Base-by-base conservation (phyloP, 2,113 vertebrate species). In the Tympanuchus pallidicinctus region DNA sequence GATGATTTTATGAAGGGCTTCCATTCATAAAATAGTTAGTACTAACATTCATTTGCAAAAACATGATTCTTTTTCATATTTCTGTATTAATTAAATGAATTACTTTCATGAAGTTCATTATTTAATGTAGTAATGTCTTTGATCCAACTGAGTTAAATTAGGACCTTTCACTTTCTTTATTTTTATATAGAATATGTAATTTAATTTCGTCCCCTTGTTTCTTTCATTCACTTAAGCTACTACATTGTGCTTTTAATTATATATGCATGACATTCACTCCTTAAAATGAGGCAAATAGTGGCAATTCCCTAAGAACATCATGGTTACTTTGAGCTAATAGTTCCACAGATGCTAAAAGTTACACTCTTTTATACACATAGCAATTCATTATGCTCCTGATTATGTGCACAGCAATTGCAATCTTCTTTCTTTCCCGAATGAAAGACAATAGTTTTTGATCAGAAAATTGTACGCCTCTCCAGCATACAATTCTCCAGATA, bases 121-220 rank as follows among this genome's bases (percentile, higher is more conserved):
- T 8, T 36, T 61, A 40, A 36, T 72, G 40, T 82, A 63, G 18
- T 36, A 85, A 42, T 59, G 3, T 73, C 54, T 91, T 94, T 67
- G 30, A 80, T 76, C 91, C 56, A 69, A 86, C 18, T 43, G 42
- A 88, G 25, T 7, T 89, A 36, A 95, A 88, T 61, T 64, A 76
- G 14, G 27, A 79, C 2, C 0, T 85, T 83, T 81, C 5, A 3
- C 82, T 52, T 86, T 40, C 17, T 84, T 82, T 5, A 15, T 75
- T 78, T 83, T 70, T 22, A 64, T 63, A 40, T 11, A 57, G 63
- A 72, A 81, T 67, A 4, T 61, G 5, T 73, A 59, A 85, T 50
- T 84, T 76, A 27, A 47, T 82, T 93, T 82, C 63, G 24, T 78
- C 6, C 1, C 56, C 27, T 36, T 86, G 22, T 86, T 84, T 72